Percentiles rank a stretch among this genome's conserved stretches.
phyloP scores from a whole-genome alignment of 2,888 invertebrate genomes.

The Callinectes sapidus region DNA sequence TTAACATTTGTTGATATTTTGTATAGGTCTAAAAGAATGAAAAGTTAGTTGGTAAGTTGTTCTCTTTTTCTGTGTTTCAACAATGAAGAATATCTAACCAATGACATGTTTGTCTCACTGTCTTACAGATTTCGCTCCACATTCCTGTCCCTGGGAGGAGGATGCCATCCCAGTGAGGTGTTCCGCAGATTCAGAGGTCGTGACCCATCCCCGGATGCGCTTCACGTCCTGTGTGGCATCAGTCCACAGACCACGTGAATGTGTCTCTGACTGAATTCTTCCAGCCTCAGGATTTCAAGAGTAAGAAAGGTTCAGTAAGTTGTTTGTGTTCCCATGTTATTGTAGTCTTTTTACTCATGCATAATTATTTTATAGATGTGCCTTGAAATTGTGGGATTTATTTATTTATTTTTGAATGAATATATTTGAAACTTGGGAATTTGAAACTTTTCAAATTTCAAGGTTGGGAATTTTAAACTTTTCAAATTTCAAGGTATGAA shows the following conservation, averaged over 20 bases:
- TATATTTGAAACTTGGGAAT: neutral
- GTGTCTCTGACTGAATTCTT: neutral
- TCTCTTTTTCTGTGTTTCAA: neutral
- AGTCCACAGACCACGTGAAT: neutral
- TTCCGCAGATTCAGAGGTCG: constrained; percentile 94
- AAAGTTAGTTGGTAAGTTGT: neutral
- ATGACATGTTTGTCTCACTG: constrained; percentile 38
- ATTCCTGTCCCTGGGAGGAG: constrained; percentile 88
- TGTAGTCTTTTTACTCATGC: neutral
- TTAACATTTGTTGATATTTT: neutral
- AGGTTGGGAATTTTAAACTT: neutral
- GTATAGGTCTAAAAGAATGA: no score
- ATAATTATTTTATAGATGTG: neutral
- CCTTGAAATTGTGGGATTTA: neutral
- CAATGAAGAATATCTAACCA: neutral
- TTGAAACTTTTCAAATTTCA: no score
- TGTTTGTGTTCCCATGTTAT: neutral
- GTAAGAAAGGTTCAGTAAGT: neutral
- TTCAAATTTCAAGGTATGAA: constrained; percentile 7
- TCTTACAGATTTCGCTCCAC: constrained; percentile 84
- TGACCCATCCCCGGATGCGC: constrained; percentile 90
- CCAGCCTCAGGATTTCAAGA: neutral
- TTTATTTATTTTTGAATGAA: neutral
- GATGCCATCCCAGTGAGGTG: constrained; percentile 87
- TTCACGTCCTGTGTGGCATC: constrained; percentile 76